Percentiles rank a stretch among this genome's conserved stretches.
Conservation (phyloP, 2,113 vertebrate genomes). For the Passer montanus region DNA sequence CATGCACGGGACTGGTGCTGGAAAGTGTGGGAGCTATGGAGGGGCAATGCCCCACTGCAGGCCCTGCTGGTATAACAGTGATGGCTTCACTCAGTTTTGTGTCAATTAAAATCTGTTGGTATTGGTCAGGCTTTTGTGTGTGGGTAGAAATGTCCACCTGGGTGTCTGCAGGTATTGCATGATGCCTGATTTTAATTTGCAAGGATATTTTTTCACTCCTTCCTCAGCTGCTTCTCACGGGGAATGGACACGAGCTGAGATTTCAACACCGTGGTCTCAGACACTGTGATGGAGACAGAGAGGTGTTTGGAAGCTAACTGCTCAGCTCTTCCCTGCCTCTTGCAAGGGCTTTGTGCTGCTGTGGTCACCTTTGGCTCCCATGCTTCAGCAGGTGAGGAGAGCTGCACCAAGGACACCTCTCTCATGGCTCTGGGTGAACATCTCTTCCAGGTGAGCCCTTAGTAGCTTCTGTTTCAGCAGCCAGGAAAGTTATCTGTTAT, state of each 20-base stretch:
- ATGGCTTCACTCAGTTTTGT: neutral
- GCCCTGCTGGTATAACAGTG: neutral
- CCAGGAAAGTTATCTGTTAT: neutral
- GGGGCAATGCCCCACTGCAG: neutral
- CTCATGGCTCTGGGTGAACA: neutral
- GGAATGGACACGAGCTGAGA: neutral
- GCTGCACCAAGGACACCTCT: neutral
- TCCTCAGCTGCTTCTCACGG: neutral
- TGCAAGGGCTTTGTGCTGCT: neutral
- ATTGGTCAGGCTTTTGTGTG: neutral
- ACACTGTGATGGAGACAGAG: neutral
- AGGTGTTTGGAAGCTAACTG: neutral
- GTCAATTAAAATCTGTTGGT: neutral
- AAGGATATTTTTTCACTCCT: neutral
- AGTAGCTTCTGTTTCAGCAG: neutral
- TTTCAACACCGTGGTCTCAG: neutral
- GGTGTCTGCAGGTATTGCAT: neutral
- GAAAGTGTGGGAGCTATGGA: neutral
- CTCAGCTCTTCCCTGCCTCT: neutral
- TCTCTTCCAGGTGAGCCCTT: neutral
- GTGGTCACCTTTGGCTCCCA: neutral
- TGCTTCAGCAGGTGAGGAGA: neutral
- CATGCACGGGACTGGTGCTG: fast-evolving
- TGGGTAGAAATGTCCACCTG: neutral
- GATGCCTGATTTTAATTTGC: neutral